phyloP scores from a whole-genome alignment of 64 coral and sea anemone genomes.

The Stylophora pistillata region DNA sequence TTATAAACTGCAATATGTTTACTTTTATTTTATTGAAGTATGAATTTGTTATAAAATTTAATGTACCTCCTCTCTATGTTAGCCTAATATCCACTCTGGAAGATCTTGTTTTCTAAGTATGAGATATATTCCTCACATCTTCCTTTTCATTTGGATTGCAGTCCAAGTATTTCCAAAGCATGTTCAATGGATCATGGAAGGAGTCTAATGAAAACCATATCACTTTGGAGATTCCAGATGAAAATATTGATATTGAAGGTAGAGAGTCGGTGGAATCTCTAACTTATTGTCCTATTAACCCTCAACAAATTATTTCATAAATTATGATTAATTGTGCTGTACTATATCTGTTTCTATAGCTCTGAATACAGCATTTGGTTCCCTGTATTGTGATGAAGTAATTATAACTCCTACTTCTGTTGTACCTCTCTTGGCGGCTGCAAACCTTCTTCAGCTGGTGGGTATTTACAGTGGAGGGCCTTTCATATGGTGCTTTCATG shows the following conservation, averaged over 20 bases:
- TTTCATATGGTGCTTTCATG: background rate
- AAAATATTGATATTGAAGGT: slow-evolving; percentile 89
- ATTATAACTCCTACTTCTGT: slow-evolving; percentile 64
- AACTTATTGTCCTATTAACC: background rate
- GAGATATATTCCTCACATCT: background rate
- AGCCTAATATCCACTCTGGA: too few species aligned
- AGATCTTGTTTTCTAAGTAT: too few species aligned
- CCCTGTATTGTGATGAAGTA: slow-evolving; percentile 92
- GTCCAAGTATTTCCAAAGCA: slow-evolving; percentile 94
- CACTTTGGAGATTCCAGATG: slow-evolving; percentile 87
- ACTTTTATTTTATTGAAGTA: too few species aligned
- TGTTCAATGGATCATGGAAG: slow-evolving; percentile 93
- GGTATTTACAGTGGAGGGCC: background rate
- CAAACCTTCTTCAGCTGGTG: slow-evolving; percentile 89
- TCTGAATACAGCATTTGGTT: slow-evolving; percentile 94
- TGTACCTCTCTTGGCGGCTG: slow-evolving; percentile 74
- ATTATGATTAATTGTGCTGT: background rate
- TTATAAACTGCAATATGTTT: too few species aligned
- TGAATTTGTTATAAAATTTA: too few species aligned
- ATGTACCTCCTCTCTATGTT: too few species aligned
- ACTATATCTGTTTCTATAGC: slow-evolving; percentile 30
- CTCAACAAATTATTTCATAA: background rate
- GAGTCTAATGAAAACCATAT: slow-evolving; percentile 77
- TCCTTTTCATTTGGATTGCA: slow-evolving; percentile 31
- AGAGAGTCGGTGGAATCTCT: background rate